Percentiles rank a stretch among this genome's conserved stretches.
Evolutionary conservation across 2,888 invertebrate species (phyloP).

Genomic region (Parascotia fuliginaria): DNA sequence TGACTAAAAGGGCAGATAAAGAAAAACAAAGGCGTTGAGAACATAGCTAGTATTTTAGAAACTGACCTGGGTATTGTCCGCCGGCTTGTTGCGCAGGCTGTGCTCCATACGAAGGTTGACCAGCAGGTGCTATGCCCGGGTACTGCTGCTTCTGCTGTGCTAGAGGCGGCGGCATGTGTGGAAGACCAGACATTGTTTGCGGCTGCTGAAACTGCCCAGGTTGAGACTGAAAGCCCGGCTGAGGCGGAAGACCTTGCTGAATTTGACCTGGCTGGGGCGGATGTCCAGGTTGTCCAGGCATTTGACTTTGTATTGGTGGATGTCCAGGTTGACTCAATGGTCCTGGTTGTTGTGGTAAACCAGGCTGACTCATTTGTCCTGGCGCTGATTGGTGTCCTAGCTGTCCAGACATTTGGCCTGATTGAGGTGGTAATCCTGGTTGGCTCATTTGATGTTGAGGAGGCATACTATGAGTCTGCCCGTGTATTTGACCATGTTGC

Average conservation of each 20-base stretch:
- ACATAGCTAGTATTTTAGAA: not conserved
- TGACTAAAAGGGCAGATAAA: no score
- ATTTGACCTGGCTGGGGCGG: conserved; percentile 11
- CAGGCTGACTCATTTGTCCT: conserved; percentile 11
- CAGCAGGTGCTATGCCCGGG: conserved; percentile 48
- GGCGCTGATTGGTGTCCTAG: conserved; percentile 24
- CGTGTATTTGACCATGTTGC: conserved; percentile 11
- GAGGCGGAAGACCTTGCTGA: conserved; percentile 10
- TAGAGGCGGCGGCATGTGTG: conserved; percentile 79
- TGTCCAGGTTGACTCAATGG: conserved; percentile 11
- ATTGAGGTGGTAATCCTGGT: conserved; percentile 19
- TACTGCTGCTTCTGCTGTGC: conserved; percentile 65
- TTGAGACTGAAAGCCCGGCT: conserved; percentile 34
- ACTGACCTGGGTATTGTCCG: conserved; percentile 61
- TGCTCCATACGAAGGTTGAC: conserved; percentile 57
- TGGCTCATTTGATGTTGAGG: conserved; percentile 21
- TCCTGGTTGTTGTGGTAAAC: conserved; percentile 1
- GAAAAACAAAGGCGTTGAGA: no score
- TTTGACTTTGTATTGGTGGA: conserved; percentile 8
- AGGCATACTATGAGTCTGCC: conserved; percentile 8
- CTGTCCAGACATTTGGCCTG: conserved; percentile 22
- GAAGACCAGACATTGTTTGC: conserved; percentile 22
- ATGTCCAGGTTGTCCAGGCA: conserved; percentile 1
- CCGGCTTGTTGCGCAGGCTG: conserved; percentile 54
- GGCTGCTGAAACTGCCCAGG: conserved; percentile 46